Evolutionary conservation across 2,888 invertebrate species (phyloP).

Genomic region (Yponomeuta plumbellus): DNA sequence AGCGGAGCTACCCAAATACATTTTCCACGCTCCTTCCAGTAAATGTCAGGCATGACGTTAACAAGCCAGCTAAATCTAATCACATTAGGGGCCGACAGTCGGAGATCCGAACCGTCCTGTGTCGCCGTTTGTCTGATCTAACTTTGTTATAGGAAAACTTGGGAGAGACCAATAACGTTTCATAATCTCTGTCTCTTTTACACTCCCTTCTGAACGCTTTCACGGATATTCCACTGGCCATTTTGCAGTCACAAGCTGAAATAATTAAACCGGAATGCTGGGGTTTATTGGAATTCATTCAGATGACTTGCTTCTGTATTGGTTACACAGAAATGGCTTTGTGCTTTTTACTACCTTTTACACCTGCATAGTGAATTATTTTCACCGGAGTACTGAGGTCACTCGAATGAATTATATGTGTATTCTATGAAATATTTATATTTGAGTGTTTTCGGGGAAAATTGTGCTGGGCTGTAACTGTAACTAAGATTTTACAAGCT

Average conservation of each 20-base stretch:
- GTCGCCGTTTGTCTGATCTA: neutral
- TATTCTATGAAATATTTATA: too few species aligned
- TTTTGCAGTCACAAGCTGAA: neutral
- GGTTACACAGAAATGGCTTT: neutral
- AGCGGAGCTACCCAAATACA: slow-evolving; percentile 1
- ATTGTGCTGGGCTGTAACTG: too few species aligned
- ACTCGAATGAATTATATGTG: too few species aligned
- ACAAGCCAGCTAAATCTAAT: slow-evolving; percentile 11
- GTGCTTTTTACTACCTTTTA: neutral
- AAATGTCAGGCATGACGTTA: slow-evolving; percentile 8
- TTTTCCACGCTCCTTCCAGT: neutral
- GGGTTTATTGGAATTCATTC: neutral
- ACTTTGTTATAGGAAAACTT: slow-evolving; percentile 1
- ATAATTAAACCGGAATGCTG: neutral
- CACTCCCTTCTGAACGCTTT: neutral
- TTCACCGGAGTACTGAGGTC: too few species aligned
- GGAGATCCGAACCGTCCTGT: slow-evolving; percentile 4
- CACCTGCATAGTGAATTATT: too few species aligned
- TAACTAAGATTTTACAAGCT: too few species aligned
- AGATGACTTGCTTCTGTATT: neutral
- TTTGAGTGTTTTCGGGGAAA: too few species aligned
- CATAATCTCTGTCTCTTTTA: neutral
- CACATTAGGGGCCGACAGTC: slow-evolving; percentile 1
- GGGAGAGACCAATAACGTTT: neutral
- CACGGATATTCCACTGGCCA: neutral